phyloP scores from a whole-genome alignment of 2,888 invertebrate species.

The Caenorhabditis imperialis region DNA sequence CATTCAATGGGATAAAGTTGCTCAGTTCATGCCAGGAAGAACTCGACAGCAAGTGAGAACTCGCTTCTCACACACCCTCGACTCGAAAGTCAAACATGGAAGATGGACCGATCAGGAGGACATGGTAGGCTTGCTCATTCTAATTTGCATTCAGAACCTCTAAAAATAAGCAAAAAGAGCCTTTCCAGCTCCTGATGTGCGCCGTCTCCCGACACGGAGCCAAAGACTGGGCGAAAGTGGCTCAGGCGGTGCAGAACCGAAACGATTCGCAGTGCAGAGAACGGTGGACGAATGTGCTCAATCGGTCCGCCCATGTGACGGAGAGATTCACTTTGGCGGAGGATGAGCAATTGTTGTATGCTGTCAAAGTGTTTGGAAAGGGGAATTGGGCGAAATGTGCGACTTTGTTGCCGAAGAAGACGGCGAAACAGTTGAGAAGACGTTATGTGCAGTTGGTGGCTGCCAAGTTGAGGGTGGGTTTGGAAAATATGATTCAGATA shows the following conservation, averaged over 20 bases:
- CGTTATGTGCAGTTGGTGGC: conserved; percentile 51
- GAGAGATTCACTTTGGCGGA: conserved; percentile 84
- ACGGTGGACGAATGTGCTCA: conserved; percentile 72
- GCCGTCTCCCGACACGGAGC: conserved; percentile 65
- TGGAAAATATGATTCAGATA: background rate
- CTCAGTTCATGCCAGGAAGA: conserved; percentile 73
- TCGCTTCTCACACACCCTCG: conserved; percentile 67
- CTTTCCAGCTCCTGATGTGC: conserved; percentile 70
- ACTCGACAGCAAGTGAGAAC: conserved; percentile 66
- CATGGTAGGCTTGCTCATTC: conserved; percentile 57
- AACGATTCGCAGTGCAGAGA: conserved; percentile 78
- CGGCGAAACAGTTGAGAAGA: conserved; percentile 40
- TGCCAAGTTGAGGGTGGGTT: conserved; percentile 44
- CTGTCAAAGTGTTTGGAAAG: conserved; percentile 83
- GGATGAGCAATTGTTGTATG: conserved; percentile 83
- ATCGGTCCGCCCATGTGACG: conserved; percentile 54
- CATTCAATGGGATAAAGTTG: conserved; percentile 85
- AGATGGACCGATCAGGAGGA: conserved; percentile 75
- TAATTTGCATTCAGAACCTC: background rate
- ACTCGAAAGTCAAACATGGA: conserved; percentile 66
- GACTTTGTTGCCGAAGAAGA: conserved; percentile 35
- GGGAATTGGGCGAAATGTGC: conserved; percentile 55
- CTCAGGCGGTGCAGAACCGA: conserved; percentile 76
- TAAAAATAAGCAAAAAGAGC: conserved; percentile 1
- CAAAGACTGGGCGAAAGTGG: conserved; percentile 70